Evolutionary conservation across 2,797 vertebrate genomes (phyloP).

Genomic region (Pogoniulus pusillus): DNA sequence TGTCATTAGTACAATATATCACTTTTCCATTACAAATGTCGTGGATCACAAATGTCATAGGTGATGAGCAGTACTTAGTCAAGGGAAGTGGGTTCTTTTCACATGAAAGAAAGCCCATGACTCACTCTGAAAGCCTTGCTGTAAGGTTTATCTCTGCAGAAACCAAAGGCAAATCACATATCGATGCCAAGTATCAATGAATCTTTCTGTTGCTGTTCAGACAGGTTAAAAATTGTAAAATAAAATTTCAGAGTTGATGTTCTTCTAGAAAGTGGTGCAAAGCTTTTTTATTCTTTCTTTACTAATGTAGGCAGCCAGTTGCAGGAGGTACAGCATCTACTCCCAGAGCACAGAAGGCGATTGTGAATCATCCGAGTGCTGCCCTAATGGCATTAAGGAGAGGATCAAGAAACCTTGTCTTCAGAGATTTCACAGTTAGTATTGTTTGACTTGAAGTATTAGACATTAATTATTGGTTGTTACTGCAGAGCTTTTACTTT

Average conservation of each 20-base stretch:
- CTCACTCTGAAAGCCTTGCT: not conserved
- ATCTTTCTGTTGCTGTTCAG: not conserved
- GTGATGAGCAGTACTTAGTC: not conserved
- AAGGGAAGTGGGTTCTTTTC: not conserved
- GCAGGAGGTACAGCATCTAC: constrained; percentile 82
- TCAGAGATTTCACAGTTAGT: constrained; percentile 99
- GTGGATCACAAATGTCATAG: not conserved
- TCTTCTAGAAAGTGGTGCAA: not conserved
- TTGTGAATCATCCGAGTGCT: constrained; percentile 98
- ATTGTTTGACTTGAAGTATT: not conserved
- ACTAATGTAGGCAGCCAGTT: constrained; percentile 83
- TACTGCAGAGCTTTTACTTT: constrained; percentile 15
- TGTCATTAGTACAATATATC: not conserved
- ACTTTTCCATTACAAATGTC: not conserved
- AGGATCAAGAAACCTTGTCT: constrained; percentile 97
- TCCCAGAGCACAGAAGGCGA: constrained; percentile 93
- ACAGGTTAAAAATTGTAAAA: not conserved
- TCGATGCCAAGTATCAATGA: not conserved
- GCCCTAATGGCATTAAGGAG: constrained; percentile 97
- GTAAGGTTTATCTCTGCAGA: not conserved
- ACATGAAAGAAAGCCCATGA: not conserved
- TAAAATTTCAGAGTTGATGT: not conserved
- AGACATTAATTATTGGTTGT: not conserved
- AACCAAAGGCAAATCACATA: not conserved
- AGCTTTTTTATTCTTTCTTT: constrained; percentile 25